Evolutionary conservation across 2,113 vertebrate genomes (phyloP).

Genomic region (Macheiramphus alcinus): DNA sequence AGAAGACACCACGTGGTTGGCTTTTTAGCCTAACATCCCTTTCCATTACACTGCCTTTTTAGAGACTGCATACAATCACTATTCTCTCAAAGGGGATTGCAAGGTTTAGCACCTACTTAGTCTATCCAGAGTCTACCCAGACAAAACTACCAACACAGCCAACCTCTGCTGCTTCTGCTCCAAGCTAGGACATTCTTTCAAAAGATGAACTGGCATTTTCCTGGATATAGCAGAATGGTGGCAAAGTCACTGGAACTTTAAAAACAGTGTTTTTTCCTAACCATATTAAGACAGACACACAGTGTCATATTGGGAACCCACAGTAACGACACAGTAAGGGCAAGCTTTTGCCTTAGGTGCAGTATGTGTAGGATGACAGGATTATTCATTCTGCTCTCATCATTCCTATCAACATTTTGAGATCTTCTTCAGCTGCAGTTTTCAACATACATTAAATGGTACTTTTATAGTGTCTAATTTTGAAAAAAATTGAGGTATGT

Average conservation of each 20-base stretch:
- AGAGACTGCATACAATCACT: neutral
- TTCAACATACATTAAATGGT: neutral
- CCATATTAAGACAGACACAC: neutral
- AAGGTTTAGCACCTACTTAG: neutral
- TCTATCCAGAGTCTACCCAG: neutral
- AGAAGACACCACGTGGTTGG: neutral
- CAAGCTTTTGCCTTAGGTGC: neutral
- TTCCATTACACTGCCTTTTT: neutral
- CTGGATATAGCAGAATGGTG: neutral
- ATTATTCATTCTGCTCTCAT: neutral
- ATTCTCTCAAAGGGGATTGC: neutral
- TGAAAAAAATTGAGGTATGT: neutral
- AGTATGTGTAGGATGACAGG: neutral
- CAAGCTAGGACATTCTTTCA: neutral
- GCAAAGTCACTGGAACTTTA: neutral
- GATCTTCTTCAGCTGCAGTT: neutral
- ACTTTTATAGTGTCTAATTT: neutral
- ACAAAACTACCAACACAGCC: neutral
- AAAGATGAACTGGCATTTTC: neutral
- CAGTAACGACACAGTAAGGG: neutral
- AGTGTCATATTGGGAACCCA: neutral
- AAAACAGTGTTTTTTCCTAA: neutral
- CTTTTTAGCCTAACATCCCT: neutral
- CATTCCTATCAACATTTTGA: neutral
- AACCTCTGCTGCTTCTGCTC: neutral